Evolutionary conservation across 2,113 vertebrate genomes (phyloP), one percentile per base, ranked within the genome.

Genomic region (Grallaria varia): DNA sequence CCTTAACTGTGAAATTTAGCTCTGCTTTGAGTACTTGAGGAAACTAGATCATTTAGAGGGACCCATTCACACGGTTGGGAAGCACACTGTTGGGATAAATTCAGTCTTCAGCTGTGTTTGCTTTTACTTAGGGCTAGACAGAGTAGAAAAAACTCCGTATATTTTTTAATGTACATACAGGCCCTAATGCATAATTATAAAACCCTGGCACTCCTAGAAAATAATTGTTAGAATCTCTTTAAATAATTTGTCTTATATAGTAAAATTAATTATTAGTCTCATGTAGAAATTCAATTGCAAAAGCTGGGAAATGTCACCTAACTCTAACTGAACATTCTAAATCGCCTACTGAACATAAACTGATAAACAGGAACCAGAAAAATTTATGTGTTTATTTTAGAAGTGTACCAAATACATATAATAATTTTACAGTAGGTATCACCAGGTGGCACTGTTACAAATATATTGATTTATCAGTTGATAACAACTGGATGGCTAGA

Each of bases 371-470:
- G 35, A 76, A 75, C 2, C 23, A 74, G 52, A 60, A 68, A 53
- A 83, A 74, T 2, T 3, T 44, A 39, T 25, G 31, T 2, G 8
- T 45, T 87, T 52, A 22, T 56, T 90, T 73, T 33, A 59, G 50
- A 63, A 50, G 6, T 6, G 4, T 35, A 50, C 2, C 15, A 35
- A 69, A 83, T 17, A 9, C 14, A 8, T 6, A 59, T 17, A 52
- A 60, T 17, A 60, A 60, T 33, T 31, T 35, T 78, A 60, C 33
- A 33, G 42, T 23, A 39, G 23, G 15, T 53, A 80, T 92, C 84
- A 90, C 59, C 86, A 90, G 83, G 64, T 92, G 92, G 76, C 83
- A 90, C 63, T 94, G 19, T 84, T 71, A 89, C 27, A 86, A 88
- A 77, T 88, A 74, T 10, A 68, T 53, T 77, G 55, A 53, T 91